phyloP scores from a whole-genome alignment of 2,113 vertebrate species.

The Leptocoma aspasia region DNA sequence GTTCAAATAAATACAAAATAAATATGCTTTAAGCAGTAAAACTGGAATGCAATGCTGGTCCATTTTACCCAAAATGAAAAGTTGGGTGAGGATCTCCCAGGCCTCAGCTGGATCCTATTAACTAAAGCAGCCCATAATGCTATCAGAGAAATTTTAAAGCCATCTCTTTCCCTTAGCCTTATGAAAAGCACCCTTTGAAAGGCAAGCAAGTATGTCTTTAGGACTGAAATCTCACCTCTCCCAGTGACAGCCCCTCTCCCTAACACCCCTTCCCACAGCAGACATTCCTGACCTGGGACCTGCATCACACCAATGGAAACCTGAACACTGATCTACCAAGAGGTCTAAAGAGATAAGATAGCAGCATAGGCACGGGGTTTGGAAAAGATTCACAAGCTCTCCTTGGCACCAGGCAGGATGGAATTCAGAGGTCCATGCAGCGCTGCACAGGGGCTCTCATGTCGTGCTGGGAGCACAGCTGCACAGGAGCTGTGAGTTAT shows the following conservation, averaged over 20 bases:
- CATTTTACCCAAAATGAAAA: conserved; percentile 24
- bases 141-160: conserved; percentile 4
- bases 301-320: background rate
- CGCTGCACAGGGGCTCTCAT: background rate
- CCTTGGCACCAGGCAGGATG: background rate
- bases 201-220: conserved; percentile 10
- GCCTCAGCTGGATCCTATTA: background rate
- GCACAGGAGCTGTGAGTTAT: background rate
- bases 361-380: background rate
- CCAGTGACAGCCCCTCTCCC: background rate
- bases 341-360: background rate
- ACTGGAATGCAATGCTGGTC: conserved; percentile 76
- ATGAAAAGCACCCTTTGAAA: conserved; percentile 41
- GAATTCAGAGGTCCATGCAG: conserved; percentile 21
- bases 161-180: background rate
- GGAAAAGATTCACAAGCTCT: background rate
- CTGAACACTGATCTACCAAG: conserved; percentile 20
- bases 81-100: background rate
- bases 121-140: conserved; percentile 5
- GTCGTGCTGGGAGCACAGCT: conserved; percentile 9
- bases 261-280: background rate
- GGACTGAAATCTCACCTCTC: background rate
- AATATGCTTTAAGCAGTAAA: conserved; percentile 76
- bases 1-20: conserved; percentile 85
- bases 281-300: background rate